A percentile compares a stretch with the other conserved stretches of the same genome.
phyloP scores from a whole-genome alignment of 1,140 invertebrate species.

The Oncopeltus fasciatus region DNA sequence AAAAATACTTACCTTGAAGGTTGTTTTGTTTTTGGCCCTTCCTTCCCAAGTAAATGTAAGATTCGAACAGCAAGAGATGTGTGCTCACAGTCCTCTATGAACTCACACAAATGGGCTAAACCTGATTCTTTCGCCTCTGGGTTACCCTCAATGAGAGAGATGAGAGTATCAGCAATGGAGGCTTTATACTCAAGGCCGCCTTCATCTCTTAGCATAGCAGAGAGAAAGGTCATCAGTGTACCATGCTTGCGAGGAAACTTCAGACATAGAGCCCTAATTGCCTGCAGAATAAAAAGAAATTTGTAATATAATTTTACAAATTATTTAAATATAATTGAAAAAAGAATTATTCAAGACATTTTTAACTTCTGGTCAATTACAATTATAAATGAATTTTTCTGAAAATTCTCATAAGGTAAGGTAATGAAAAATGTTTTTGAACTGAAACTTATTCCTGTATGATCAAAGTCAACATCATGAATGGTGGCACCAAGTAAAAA shows the following conservation, averaged over 20 bases:
- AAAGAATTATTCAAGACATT: too few species aligned
- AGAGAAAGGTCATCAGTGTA: conserved; percentile 89
- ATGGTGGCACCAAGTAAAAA: too few species aligned
- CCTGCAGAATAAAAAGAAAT: conserved; percentile 29
- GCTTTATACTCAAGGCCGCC: conserved; percentile 97
- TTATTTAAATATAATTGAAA: too few species aligned
- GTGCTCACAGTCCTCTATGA: conserved; percentile 99
- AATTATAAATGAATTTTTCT: too few species aligned
- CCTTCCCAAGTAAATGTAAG: conserved; percentile 88
- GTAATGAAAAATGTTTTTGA: too few species aligned
- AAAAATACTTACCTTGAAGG: conserved; percentile 49
- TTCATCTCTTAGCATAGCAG: conserved; percentile 92
- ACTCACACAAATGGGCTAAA: conserved; percentile 93
- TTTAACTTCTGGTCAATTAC: too few species aligned
- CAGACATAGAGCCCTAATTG: conserved; percentile 64
- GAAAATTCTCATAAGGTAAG: too few species aligned
- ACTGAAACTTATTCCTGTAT: too few species aligned
- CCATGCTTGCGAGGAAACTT: conserved; percentile 96
- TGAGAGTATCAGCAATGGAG: conserved; percentile 95
- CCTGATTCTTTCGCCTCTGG: conserved; percentile 86
- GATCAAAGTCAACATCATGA: too few species aligned
- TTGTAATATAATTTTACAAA: too few species aligned
- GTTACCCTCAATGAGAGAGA: conserved; percentile 95
- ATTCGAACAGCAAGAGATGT: conserved; percentile 92
- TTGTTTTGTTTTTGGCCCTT: conserved; percentile 86